Evolutionary conservation across 2,888 invertebrate species (phyloP).

Genomic region (Sphaerophoria rueppellii): DNA sequence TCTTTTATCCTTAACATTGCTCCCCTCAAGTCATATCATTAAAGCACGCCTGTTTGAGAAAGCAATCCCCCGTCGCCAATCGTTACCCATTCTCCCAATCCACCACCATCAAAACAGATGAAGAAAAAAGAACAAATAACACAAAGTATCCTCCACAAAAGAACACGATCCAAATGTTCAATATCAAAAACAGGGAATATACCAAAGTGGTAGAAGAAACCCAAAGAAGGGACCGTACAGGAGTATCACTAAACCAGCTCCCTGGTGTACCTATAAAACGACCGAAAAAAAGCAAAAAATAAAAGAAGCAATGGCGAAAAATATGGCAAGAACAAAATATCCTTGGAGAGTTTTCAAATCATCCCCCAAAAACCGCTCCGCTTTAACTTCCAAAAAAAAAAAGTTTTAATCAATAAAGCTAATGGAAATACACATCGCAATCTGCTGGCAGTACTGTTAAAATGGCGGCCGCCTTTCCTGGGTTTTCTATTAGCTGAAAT

Average conservation of each 20-base stretch:
- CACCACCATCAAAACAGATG: background rate
- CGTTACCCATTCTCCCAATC: constrained; percentile 34
- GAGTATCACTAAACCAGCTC: constrained; percentile 34
- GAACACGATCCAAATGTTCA: constrained; percentile 55
- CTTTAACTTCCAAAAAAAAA: constrained; percentile 14
- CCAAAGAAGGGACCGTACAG: constrained; percentile 30
- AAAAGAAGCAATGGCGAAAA: constrained; percentile 44
- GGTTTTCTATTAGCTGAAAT: constrained; percentile 18
- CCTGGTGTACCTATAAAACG: constrained; percentile 23
- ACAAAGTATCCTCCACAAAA: constrained; percentile 21
- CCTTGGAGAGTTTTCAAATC: constrained; percentile 67
- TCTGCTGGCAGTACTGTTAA: constrained; percentile 67
- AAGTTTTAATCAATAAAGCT: constrained; percentile 73
- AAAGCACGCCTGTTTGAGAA: constrained; percentile 59
- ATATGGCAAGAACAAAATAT: constrained; percentile 48
- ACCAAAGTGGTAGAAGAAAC: constrained; percentile 43
- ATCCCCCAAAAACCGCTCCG: background rate
- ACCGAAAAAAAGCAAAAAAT: constrained; percentile 4
- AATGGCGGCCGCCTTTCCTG: constrained; percentile 61
- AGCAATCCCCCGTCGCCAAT: constrained; percentile 35
- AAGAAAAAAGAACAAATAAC: constrained; percentile 5
- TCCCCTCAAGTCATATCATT: constrained; percentile 40
- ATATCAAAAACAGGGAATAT: constrained; percentile 54
- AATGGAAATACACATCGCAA: constrained; percentile 72
- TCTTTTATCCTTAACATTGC: background rate